phyloP scores from a whole-genome alignment of 2,888 invertebrate genomes.

The Galerucella calmariensis region DNA sequence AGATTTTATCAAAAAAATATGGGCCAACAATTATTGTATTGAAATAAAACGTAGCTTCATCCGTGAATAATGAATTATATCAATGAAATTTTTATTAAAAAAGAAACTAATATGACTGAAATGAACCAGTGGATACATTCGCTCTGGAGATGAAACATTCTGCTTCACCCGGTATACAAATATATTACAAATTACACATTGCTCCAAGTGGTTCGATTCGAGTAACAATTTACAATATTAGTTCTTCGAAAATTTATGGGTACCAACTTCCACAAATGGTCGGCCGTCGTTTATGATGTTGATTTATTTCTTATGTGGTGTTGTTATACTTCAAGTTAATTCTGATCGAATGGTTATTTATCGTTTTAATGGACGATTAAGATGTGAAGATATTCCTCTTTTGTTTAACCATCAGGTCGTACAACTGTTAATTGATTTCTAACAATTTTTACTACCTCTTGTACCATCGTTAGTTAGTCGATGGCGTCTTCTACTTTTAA shows the following conservation, averaged over 20 bases:
- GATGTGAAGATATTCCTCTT: conserved; percentile 18
- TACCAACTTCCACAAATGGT: conserved; percentile 35
- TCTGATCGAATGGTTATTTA: conserved; percentile 20
- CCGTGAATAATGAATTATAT: too few species aligned
- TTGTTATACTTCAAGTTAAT: conserved; percentile 18
- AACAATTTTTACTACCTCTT: conserved; percentile 8
- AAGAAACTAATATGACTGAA: too few species aligned
- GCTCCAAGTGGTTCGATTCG: conserved; percentile 7
- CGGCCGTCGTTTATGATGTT: conserved; percentile 32
- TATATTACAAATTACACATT: background rate
- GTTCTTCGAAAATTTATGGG: conserved; percentile 39
- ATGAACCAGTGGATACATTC: too few species aligned
- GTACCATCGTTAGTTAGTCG: background rate
- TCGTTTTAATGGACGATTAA: conserved; percentile 17
- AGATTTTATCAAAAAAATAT: too few species aligned
- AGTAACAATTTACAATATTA: conserved; percentile 21
- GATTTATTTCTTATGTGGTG: conserved; percentile 16
- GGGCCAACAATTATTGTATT: too few species aligned
- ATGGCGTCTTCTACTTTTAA: background rate
- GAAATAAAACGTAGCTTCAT: too few species aligned
- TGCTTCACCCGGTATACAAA: background rate
- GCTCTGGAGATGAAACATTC: background rate
- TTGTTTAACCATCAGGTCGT: conserved; percentile 13
- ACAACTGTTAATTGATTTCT: conserved; percentile 14
- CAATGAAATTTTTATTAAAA: too few species aligned